These are phyloP conservation scores for Autographa pulchrina DNA, from an alignment of 2,888 invertebrate genomes.

Conservation along the genomic window DNA sequence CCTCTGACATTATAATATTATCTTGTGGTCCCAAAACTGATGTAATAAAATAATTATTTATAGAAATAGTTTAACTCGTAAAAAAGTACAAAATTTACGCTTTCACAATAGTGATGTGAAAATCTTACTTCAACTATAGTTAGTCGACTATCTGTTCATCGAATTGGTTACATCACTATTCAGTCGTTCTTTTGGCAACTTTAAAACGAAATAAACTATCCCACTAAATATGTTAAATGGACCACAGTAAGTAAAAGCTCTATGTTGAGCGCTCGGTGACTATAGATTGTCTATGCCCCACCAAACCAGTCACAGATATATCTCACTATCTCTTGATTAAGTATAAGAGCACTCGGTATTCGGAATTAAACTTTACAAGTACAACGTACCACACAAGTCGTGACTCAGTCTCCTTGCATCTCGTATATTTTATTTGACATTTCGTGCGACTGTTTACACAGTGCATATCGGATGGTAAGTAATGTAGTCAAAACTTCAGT, in stretches of 20 bases:
- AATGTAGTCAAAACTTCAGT: conserved; percentile 40
- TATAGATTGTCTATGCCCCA: conserved; percentile 57
- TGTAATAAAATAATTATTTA: conserved; percentile 31
- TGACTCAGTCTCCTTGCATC: conserved; percentile 21
- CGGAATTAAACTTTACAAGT: conserved; percentile 51
- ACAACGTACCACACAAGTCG: conserved; percentile 21
- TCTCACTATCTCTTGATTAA: conserved; percentile 15
- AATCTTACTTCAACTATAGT: conserved; percentile 20
- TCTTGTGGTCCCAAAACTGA: conserved; percentile 66
- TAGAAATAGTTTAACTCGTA: conserved; percentile 55
- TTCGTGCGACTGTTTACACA: conserved; percentile 34
- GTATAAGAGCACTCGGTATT: conserved; percentile 19
- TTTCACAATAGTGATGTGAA: conserved; percentile 19
- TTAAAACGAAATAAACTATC: conserved; percentile 53
- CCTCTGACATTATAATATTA: conserved; percentile 48
- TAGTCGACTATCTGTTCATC: conserved; percentile 13
- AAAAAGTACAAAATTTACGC: conserved; percentile 38
- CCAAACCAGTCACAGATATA: conserved; percentile 80
- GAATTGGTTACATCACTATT: conserved; percentile 17
- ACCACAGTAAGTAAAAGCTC: conserved; percentile 60
- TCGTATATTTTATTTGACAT: conserved; percentile 29
- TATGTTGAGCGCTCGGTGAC: conserved; percentile 46
- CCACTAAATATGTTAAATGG: conserved; percentile 40
- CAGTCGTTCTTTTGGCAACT: conserved; percentile 35
- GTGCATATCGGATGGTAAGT: conserved; percentile 26